Conservation (phyloP, 2,888 invertebrate genomes). For the Pollenia angustigena region DNA sequence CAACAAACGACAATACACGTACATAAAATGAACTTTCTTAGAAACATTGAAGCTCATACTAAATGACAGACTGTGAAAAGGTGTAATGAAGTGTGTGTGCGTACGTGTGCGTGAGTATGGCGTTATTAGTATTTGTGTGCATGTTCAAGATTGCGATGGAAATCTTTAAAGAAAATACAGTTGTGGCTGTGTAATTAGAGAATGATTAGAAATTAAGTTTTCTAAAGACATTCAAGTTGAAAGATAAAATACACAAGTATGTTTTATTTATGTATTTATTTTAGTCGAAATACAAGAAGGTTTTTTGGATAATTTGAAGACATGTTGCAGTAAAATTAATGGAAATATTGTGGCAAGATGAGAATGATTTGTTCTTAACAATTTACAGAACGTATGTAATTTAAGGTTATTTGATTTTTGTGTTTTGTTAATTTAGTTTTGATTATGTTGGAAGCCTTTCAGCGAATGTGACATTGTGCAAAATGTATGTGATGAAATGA, state of each 20-base stretch:
- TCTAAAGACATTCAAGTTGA: slow-evolving; percentile 19
- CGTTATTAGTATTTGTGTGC: background rate
- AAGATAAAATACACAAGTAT: background rate
- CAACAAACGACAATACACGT: slow-evolving; percentile 8
- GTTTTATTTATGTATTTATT: background rate
- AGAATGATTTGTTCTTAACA: background rate
- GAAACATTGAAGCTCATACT: slow-evolving; percentile 41
- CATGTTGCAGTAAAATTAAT: slow-evolving; percentile 1
- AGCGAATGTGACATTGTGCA: no score
- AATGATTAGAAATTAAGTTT: slow-evolving; percentile 43
- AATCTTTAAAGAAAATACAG: slow-evolving; percentile 32
- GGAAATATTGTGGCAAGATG: background rate
- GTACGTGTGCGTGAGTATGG: background rate
- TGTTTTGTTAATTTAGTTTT: no score
- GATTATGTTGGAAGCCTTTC: no score
- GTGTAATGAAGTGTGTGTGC: background rate
- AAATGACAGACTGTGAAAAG: background rate
- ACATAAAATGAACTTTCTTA: slow-evolving; percentile 46
- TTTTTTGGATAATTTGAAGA: slow-evolving; percentile 1
- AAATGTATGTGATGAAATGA: no score
- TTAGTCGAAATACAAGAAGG: background rate
- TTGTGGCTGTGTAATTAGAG: slow-evolving; percentile 53
- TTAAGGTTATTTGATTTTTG: background rate
- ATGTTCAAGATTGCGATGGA: slow-evolving; percentile 3
- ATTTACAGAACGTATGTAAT: background rate